Conservation (phyloP, 2,888 invertebrate genomes). For the Cataglyphis livida region DNA sequence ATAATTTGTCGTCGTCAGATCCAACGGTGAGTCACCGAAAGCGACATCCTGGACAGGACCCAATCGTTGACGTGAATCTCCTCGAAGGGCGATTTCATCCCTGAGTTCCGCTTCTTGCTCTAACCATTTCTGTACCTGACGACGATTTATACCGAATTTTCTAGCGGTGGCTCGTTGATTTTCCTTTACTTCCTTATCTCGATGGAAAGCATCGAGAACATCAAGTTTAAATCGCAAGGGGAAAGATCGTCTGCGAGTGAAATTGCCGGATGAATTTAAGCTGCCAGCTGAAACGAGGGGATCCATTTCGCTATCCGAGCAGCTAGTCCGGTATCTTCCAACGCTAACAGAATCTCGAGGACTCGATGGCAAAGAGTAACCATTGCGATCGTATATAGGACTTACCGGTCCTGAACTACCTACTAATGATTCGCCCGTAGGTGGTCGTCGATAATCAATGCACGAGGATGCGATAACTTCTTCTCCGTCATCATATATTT, state of each 20-base stretch:
- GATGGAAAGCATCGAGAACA: slow-evolving; percentile 86
- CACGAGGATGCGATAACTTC: slow-evolving; percentile 55
- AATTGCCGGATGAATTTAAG: slow-evolving; percentile 65
- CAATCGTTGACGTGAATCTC: slow-evolving; percentile 83
- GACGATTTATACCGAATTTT: slow-evolving; percentile 86
- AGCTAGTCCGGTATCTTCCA: slow-evolving; percentile 79
- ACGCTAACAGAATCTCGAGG: slow-evolving; percentile 77
- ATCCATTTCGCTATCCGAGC: slow-evolving; percentile 83
- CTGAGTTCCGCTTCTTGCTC: slow-evolving; percentile 85
- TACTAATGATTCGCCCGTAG: slow-evolving; percentile 53
- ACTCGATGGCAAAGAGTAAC: slow-evolving; percentile 76
- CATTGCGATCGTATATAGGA: slow-evolving; percentile 29
- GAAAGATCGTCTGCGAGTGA: slow-evolving; percentile 84
- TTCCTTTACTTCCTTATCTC: slow-evolving; percentile 84
- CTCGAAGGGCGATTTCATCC: slow-evolving; percentile 82
- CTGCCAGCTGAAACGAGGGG: slow-evolving; percentile 75
- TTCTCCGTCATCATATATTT: slow-evolving; percentile 49
- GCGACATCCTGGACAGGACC: slow-evolving; percentile 78
- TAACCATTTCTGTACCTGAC: slow-evolving; percentile 87
- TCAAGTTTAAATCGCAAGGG: slow-evolving; percentile 86
- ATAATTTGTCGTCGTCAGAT: slow-evolving; percentile 79
- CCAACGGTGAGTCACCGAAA: slow-evolving; percentile 80
- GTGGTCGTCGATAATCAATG: slow-evolving; percentile 73
- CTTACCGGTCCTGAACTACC: slow-evolving; percentile 71
- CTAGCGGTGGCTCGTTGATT: slow-evolving; percentile 87